Evolutionary conservation across 2,888 invertebrate genomes (phyloP).

Genomic region (Thecocarcelia acutangulata): DNA sequence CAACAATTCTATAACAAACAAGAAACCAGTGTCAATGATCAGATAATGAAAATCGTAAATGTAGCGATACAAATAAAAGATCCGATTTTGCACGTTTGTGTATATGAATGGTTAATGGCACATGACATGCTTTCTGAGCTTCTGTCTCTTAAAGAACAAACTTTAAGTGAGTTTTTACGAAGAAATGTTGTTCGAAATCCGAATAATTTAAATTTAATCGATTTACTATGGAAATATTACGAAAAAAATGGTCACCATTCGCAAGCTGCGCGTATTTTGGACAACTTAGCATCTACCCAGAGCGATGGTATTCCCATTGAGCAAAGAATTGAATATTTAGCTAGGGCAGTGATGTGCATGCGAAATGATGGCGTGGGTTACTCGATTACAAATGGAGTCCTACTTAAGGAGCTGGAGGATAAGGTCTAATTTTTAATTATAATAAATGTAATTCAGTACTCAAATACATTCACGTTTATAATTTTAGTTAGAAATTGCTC

Average conservation of each 20-base stretch:
- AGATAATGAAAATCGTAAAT: slow-evolving; percentile 85
- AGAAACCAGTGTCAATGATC: slow-evolving; percentile 73
- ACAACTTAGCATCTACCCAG: slow-evolving; percentile 87
- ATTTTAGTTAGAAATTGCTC: slow-evolving; percentile 88
- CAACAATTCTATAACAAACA: slow-evolving; percentile 66
- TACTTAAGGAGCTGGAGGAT: slow-evolving; percentile 94
- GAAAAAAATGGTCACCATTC: slow-evolving; percentile 95
- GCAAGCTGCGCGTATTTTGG: slow-evolving; percentile 94
- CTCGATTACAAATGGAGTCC: slow-evolving; percentile 88
- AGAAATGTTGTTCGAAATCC: slow-evolving; percentile 82
- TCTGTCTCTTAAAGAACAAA: slow-evolving; percentile 83
- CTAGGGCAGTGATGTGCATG: slow-evolving; percentile 97
- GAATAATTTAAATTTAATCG: slow-evolving; percentile 85
- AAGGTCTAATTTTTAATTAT: slow-evolving; percentile 82
- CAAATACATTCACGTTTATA: neutral
- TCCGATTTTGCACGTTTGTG: slow-evolving; percentile 93
- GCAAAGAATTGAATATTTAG: slow-evolving; percentile 94
- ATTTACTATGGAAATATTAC: slow-evolving; percentile 97
- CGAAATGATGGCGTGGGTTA: slow-evolving; percentile 91
- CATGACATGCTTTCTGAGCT: slow-evolving; percentile 88
- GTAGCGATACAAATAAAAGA: slow-evolving; percentile 88
- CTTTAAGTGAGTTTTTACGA: slow-evolving; percentile 80
- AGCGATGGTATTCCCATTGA: slow-evolving; percentile 89
- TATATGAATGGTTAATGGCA: slow-evolving; percentile 96
- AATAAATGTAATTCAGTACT: neutral